These are phyloP conservation scores for Lampropteryx suffumata DNA, from an alignment of 2,888 invertebrate species.

Conservation along the genomic window DNA sequence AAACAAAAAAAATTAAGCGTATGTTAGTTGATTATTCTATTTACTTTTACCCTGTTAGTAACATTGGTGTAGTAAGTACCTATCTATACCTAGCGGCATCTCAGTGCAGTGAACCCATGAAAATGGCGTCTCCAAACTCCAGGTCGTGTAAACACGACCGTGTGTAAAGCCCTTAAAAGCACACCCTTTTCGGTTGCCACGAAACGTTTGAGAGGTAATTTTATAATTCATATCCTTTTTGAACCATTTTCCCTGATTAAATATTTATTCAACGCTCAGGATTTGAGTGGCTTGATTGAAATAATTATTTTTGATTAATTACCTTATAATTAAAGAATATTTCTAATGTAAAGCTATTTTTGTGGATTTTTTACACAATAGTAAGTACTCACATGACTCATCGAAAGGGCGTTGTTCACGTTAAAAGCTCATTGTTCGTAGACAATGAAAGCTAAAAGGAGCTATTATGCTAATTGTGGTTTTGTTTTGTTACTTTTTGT, in stretches of 20 bases:
- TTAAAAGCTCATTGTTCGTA: slow-evolving; percentile 31
- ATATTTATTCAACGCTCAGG: slow-evolving; percentile 67
- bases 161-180: slow-evolving; percentile 62
- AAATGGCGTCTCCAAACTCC: slow-evolving; percentile 48
- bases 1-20: background rate
- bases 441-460: slow-evolving; percentile 55
- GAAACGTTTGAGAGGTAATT: slow-evolving; percentile 76
- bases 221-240: slow-evolving; percentile 77
- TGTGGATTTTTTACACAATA: no score
- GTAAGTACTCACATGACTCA: background rate
- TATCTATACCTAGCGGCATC: background rate
- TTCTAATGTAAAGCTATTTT: slow-evolving; percentile 22
- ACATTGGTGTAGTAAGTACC: background rate
- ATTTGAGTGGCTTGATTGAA: slow-evolving; percentile 65
- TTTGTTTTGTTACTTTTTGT: slow-evolving; percentile 72
- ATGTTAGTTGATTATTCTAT: background rate
- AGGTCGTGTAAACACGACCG: slow-evolving; percentile 43
- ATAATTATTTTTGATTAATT: slow-evolving; percentile 52
- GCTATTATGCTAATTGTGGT: slow-evolving; percentile 82
- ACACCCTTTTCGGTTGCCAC: slow-evolving; percentile 64
- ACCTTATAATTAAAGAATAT: slow-evolving; percentile 2
- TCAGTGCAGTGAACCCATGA: slow-evolving; percentile 52
- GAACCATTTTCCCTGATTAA: slow-evolving; percentile 74
- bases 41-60: slow-evolving; percentile 6
- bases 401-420: slow-evolving; percentile 18